Percentiles rank a stretch among this genome's conserved stretches.
These are phyloP conservation scores for Drosophila pseudoananassae DNA, from an alignment of 1,140 invertebrate genomes.

Conservation along the genomic window DNA sequence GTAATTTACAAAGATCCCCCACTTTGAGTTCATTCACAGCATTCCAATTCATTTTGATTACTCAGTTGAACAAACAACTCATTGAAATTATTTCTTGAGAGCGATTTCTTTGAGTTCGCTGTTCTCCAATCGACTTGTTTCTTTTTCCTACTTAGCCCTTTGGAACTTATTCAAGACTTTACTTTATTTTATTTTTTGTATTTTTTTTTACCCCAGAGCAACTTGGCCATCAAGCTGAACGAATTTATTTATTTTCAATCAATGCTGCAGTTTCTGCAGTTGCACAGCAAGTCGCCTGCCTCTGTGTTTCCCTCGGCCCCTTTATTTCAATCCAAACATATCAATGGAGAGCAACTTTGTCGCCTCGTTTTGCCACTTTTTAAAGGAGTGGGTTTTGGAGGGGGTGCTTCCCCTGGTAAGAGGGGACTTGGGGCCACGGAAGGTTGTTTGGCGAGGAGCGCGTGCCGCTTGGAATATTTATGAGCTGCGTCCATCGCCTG, in stretches of 20 bases:
- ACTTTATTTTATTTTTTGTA: constrained; percentile 3
- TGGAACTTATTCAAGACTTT: constrained; percentile 17
- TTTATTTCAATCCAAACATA: background rate
- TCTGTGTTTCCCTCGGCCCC: constrained; percentile 2
- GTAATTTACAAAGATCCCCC: constrained; percentile 14
- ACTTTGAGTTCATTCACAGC: constrained; percentile 25
- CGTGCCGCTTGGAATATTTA: constrained; percentile 78
- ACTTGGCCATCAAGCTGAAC: constrained; percentile 24
- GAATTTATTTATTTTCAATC: constrained; percentile 80
- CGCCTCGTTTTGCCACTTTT: constrained; percentile 65
- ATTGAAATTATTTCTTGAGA: constrained; percentile 28
- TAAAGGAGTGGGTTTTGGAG: background rate
- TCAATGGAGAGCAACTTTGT: constrained; percentile 63
- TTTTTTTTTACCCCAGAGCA: background rate
- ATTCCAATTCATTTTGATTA: constrained; percentile 30
- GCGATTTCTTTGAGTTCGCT: constrained; percentile 15
- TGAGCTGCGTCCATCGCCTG: constrained; percentile 58
- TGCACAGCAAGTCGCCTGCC: constrained; percentile 19
- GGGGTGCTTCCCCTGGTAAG: too few relatives aligned
- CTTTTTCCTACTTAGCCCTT: background rate
- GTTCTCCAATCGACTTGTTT: background rate
- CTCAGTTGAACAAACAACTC: constrained; percentile 23
- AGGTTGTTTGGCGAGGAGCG: constrained; percentile 50
- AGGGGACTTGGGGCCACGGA: constrained; percentile 8
- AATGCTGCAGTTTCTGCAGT: constrained; percentile 41